A percentile compares a stretch with the other conserved stretches of the same genome.
These are phyloP conservation scores for Sternarchorhynchus goeldii DNA, from an alignment of 2,797 vertebrate species.

Conservation along the genomic window DNA sequence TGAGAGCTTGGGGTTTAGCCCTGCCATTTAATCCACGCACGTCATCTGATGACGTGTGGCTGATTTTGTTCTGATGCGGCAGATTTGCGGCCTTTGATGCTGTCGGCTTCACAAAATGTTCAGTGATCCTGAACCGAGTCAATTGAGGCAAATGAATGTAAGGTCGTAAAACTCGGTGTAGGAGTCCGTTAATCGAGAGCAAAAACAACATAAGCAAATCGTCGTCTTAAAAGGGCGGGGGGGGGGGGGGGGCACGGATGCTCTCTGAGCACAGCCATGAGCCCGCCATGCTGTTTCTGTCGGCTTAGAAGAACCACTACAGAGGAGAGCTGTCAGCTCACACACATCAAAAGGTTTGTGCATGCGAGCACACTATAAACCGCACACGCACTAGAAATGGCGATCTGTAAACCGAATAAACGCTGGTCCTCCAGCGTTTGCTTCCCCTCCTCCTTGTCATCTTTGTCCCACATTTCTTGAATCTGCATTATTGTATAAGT, in stretches of 20 bases:
- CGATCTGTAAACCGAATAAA: neutral
- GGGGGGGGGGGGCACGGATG: neutral
- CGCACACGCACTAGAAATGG: slow-evolving; percentile 4
- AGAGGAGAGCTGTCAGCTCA: slow-evolving; percentile 27
- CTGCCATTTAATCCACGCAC: neutral
- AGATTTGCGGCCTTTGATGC: neutral
- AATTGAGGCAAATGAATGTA: neutral
- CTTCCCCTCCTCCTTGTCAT: neutral
- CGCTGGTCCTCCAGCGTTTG: neutral
- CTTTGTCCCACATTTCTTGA: neutral
- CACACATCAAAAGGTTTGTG: slow-evolving; percentile 12
- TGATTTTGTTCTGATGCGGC: slow-evolving; percentile 20
- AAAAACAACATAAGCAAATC: slow-evolving; percentile 19
- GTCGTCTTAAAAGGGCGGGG: too few species aligned
- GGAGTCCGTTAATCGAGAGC: neutral
- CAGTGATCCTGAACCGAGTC: neutral
- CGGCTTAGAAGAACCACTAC: slow-evolving; percentile 5
- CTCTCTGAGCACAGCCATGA: neutral
- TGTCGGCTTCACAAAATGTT: neutral
- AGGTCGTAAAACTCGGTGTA: neutral
- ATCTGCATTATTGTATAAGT: neutral
- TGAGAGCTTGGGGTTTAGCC: neutral
- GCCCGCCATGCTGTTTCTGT: slow-evolving; percentile 13
- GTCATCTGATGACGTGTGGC: slow-evolving; percentile 6
- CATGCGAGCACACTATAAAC: slow-evolving; percentile 1